Evolutionary conservation across 2,888 invertebrate genomes (phyloP).

Genomic region (Phyllotreta striolata): DNA sequence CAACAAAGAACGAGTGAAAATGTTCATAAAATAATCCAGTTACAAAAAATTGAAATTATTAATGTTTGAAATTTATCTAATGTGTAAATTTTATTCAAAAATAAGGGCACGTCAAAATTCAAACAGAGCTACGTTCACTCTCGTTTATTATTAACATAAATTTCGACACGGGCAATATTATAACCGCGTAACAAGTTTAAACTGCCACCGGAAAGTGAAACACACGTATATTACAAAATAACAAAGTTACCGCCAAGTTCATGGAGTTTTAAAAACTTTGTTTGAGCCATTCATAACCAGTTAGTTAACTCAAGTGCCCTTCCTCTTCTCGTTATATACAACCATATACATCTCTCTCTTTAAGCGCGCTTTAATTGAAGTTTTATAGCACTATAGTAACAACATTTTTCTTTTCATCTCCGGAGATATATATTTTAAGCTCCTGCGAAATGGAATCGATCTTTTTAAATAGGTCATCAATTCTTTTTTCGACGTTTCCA

Average conservation of each 20-base stretch:
- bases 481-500: constrained; percentile 36
- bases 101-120: no score
- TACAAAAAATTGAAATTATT: no score
- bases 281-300: constrained; percentile 11
- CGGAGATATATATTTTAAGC: constrained; percentile 16
- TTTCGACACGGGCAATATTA: no score
- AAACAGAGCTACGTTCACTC: no score
- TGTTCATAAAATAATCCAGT: no score
- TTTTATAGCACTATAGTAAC: constrained; percentile 15
- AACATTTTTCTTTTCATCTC: constrained; percentile 20
- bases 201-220: constrained; percentile 3
- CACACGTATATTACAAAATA: constrained; percentile 10
- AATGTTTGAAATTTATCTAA: no score
- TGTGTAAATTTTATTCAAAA: no score
- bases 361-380: constrained; percentile 16
- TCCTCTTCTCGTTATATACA: background rate
- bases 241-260: constrained; percentile 8
- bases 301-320: constrained; percentile 3
- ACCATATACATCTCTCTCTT: background rate
- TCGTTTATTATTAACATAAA: no score
- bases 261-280: constrained; percentile 10
- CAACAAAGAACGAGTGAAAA: background rate
- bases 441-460: constrained; percentile 24
- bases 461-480: constrained; percentile 39
- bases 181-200: no score